Evolutionary conservation across 2,888 invertebrate species (phyloP).

Genomic region (Drosophila kanekoi): DNA sequence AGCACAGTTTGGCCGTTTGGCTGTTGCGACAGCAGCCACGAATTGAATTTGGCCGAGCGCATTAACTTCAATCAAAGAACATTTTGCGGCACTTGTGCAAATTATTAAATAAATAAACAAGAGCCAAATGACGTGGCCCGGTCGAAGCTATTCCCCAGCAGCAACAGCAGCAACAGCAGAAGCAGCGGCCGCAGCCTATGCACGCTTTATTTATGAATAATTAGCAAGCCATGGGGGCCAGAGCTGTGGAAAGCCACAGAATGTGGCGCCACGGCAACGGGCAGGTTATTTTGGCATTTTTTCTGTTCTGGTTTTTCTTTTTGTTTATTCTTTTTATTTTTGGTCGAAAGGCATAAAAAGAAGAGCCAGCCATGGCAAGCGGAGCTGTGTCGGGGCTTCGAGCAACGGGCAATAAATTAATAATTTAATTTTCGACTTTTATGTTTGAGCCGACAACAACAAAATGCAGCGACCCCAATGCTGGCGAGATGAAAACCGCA

Average conservation of each 20-base stretch:
- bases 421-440: constrained; percentile 82
- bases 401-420: constrained; percentile 80
- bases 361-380: constrained; percentile 46
- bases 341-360: constrained; percentile 30
- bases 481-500: constrained; percentile 48
- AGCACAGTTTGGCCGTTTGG: constrained; percentile 15
- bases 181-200: constrained; percentile 37
- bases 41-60: constrained; percentile 36
- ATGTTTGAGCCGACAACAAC: constrained; percentile 58
- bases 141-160: constrained; percentile 26
- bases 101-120: constrained; percentile 79
- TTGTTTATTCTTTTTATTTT: constrained; percentile 15
- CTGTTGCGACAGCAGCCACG: constrained; percentile 23
- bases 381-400: constrained; percentile 24
- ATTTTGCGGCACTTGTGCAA: constrained; percentile 78
- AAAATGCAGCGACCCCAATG: constrained; percentile 49
- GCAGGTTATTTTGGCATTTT: constrained; percentile 39
- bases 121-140: constrained; percentile 43
- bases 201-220: constrained; percentile 82
- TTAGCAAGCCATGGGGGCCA: constrained; percentile 66
- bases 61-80: constrained; percentile 80
- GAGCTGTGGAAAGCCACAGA: constrained; percentile 60
- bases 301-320: constrained; percentile 25
- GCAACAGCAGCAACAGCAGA: constrained; percentile 12
- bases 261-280: constrained; percentile 54